Percentiles rank a stretch among this genome's conserved stretches.
These are phyloP conservation scores for Clarias fuscus DNA, from an alignment of 2,797 vertebrate genomes.

Conservation along the genomic window DNA sequence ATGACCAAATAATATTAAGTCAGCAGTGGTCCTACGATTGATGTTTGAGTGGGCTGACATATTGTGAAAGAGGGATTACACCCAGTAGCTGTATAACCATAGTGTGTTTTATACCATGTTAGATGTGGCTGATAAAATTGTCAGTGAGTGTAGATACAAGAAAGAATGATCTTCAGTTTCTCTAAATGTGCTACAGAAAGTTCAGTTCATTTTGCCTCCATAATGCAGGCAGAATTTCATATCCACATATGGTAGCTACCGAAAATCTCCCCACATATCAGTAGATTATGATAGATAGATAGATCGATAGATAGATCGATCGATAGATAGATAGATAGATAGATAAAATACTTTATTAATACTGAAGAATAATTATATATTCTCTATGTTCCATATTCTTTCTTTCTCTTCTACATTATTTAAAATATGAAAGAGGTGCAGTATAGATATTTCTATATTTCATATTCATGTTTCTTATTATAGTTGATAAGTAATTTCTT, in stretches of 20 bases:
- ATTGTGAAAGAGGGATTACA: neutral
- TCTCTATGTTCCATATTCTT: too few species aligned
- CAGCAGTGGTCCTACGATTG: neutral
- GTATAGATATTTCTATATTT: neutral
- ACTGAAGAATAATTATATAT: too few species aligned
- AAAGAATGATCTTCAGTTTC: neutral
- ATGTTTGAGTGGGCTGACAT: neutral
- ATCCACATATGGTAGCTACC: neutral
- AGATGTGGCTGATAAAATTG: neutral
- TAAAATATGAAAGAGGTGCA: neutral
- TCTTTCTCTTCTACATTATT: neutral
- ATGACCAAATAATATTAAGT: neutral
- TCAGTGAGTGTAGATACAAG: neutral
- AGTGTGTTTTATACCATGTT: neutral
- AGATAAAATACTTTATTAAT: too few species aligned
- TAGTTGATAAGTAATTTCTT: neutral
- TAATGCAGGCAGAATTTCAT: neutral
- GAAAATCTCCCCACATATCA: neutral
- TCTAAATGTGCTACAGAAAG: neutral
- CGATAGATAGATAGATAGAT: too few species aligned
- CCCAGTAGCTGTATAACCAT: neutral
- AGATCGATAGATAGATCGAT: too few species aligned
- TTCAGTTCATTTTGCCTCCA: neutral
- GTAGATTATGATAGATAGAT: neutral
- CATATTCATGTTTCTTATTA: neutral